These are phyloP conservation scores for Nymphalis polychloros DNA, from an alignment of 2,888 invertebrate genomes.

Conservation along the genomic window DNA sequence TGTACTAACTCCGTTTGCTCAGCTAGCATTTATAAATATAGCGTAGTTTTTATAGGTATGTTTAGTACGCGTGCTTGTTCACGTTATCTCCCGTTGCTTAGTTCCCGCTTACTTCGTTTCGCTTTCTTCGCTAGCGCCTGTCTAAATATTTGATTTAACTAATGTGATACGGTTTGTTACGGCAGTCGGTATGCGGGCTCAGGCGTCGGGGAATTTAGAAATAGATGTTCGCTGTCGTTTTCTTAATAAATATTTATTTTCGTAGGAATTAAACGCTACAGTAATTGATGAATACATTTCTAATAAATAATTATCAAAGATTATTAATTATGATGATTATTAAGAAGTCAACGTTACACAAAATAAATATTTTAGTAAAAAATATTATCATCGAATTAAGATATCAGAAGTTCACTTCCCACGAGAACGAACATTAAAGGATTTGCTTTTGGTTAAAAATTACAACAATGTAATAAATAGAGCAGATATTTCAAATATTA, in stretches of 20 bases:
- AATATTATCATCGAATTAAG: not conserved
- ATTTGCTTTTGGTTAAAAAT: conserved; percentile 21
- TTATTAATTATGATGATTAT: conserved; percentile 2
- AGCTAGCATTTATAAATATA: too few species aligned
- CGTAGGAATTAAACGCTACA: conserved; percentile 2
- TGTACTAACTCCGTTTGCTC: not conserved
- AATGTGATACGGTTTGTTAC: conserved; percentile 50
- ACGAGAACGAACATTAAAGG: conserved; percentile 16
- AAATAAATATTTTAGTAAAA: not conserved
- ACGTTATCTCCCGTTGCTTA: conserved; percentile 36
- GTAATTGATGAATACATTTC: conserved; percentile 2
- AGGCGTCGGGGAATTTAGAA: conserved; percentile 32
- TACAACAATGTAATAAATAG: conserved; percentile 25
- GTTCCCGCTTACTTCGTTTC: conserved; percentile 45
- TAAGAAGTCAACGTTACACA: too few species aligned
- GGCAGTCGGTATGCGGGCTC: conserved; percentile 33
- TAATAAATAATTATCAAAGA: not conserved
- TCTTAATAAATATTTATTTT: conserved; percentile 32
- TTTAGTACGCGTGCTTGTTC: conserved; percentile 11
- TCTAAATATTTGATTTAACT: conserved; percentile 65
- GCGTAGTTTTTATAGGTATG: not conserved
- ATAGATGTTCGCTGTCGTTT: conserved; percentile 20
- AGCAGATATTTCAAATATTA: conserved; percentile 26
- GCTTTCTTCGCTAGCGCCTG: conserved; percentile 47
- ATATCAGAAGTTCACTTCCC: conserved; percentile 18